Evolutionary conservation across 2,113 vertebrate genomes (phyloP), one percentile per base, ranked within the genome.

Genomic region (Chamaetylas fuelleborni): DNA sequence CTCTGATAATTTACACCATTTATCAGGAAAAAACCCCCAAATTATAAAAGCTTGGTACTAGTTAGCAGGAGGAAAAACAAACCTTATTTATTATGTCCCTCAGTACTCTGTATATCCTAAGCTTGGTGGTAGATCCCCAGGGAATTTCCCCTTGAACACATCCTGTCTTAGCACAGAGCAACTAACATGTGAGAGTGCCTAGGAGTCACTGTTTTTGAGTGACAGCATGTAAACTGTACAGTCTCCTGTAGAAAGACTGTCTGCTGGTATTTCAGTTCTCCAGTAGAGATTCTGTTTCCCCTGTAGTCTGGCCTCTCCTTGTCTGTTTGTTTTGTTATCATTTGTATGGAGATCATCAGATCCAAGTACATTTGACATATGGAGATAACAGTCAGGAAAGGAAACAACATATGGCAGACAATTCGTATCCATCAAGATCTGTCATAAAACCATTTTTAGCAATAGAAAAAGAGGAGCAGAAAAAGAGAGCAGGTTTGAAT

Each of bases 261-360:
- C 84, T 94, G 67, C 45, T 88, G 76, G 65, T 62, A 53, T 93
- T 94, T 81, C 81, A 88, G 66, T 60, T 84, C 72, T 66, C 88
- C 82, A 28, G 42, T 31, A 90, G 84, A 50, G 70, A 80, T 93
- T 89, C 80, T 78, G 58, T 77, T 93, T 95, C 80, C 70, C 85
- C 73, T 93, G 71, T 74, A 95, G 88, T 89, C 72, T 94, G 86
- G 92, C 57, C 91, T 96, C 74, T 90, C 47, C 85, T 86, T 95
- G 76, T 84, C 93, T 93, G 92, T 89, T 91, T 85, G 82, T 95
- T 97, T 94, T 93, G 76, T 91, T 96, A 84, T 90, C 64, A 0
- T 95, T 96, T 95, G 91, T 88, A 91, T 54, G 66, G 89, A 92
- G 92, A 96, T 94, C 89, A 95, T 94, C 86, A 96, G 88, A 96